Evolutionary conservation across 2,113 vertebrate genomes (phyloP).

Genomic region (Scartelaos histophorus): DNA sequence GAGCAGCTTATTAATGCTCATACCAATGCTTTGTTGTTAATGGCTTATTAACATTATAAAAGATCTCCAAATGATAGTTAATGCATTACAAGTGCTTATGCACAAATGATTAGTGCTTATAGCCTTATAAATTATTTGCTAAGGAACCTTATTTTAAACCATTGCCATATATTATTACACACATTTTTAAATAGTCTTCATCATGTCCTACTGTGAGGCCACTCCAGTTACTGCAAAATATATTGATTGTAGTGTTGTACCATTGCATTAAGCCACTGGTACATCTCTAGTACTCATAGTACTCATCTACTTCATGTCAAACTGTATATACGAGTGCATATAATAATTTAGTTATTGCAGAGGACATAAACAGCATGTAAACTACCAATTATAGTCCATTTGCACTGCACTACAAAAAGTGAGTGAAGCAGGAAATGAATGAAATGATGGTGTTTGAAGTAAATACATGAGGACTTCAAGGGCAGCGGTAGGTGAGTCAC

Average conservation of each 20-base stretch:
- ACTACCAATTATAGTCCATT: constrained; percentile 9
- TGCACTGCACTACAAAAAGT: background rate
- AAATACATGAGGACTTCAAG: constrained; percentile 17
- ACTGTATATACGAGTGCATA: background rate
- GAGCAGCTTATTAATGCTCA: too few species aligned
- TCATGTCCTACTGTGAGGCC: background rate
- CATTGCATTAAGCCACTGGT: background rate
- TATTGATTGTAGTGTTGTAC: background rate
- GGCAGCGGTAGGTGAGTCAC: constrained; percentile 6
- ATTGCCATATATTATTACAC: too few species aligned
- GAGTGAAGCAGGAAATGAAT: constrained; percentile 8
- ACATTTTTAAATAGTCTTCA: background rate
- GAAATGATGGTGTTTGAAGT: constrained; percentile 20
- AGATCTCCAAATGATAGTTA: too few species aligned
- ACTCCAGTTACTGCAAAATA: background rate
- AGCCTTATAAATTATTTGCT: too few species aligned
- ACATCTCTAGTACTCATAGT: background rate
- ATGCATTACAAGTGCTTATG: background rate
- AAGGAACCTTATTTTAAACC: too few species aligned
- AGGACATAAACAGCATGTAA: background rate
- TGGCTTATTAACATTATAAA: too few species aligned
- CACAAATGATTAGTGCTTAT: background rate
- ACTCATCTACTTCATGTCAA: constrained; percentile 16
- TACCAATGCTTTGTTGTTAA: too few species aligned
- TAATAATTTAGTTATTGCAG: background rate